Base-by-base conservation (phyloP, 2,888 invertebrate species). In the Pristionchus mayeri region DNA sequence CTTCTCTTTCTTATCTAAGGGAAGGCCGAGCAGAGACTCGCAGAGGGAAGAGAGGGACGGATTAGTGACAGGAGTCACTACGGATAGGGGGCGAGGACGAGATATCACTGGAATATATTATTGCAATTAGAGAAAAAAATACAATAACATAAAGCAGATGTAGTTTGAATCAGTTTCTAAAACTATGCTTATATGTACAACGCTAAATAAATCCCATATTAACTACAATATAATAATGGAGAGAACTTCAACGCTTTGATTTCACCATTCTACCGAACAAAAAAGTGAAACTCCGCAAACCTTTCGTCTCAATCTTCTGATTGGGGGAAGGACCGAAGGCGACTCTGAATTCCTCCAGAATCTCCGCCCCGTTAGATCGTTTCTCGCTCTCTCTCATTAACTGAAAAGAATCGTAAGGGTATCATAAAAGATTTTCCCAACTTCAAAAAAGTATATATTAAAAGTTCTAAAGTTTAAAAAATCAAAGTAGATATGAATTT, bases 1-100 rank as follows among this genome's bases (percentile, higher is more conserved):
- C 82, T 91, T 90, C 54, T 91, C 91, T 21, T 87, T 88, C 81
- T 91, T 91, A 80, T 91, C 90, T 40, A 91, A 86, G 0, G 88
- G 88, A 60, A 84, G 82, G 27, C 88, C 89, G 6, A 89, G 85
- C 4, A 89, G 54, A 27, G 44, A 63, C 21, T 81, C 44, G 81
- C 81, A 79, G 21, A 79, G 52, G 21, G 79, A 79, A 16, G 48
- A 76, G 48, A 76, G 76, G 21, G 76, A 76, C 3, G 24, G 48
- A 44, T n/a, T n/a, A n/a, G n/a, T n/a, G n/a, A n/a, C n/a, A n/a
- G n/a, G n/a, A n/a, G n/a, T n/a, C n/a, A n/a, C n/a, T n/a, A 24
- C 7, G n/a, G 18, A 24, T 13, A 13, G 2, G 24, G 16, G 76
- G 37, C 79, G 52, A 18, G 21, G 54, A 79, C 79, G 79, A n/a